These are phyloP conservation scores for Sylvilagus floridanus DNA, from an alignment of 2,797 vertebrate genomes.

Conservation along the genomic window DNA sequence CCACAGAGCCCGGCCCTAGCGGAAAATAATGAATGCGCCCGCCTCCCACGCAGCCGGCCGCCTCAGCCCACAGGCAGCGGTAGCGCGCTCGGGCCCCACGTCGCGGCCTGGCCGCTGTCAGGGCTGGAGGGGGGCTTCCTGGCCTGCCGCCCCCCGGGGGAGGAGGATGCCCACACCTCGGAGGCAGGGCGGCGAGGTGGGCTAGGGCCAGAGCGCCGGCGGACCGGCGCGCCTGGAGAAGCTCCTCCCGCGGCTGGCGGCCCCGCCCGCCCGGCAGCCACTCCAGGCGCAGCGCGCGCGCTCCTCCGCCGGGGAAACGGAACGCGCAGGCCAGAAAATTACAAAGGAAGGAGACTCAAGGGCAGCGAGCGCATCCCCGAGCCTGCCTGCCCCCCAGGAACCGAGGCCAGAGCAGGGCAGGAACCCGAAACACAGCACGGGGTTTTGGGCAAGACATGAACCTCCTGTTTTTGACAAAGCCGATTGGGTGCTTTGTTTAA, in stretches of 20 bases:
- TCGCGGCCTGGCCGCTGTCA: not conserved
- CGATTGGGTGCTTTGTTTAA: conserved; percentile 36
- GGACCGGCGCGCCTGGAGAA: not conserved
- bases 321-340: conserved; percentile 25
- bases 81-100: not conserved
- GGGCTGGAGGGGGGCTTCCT: not conserved
- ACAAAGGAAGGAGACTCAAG: conserved; percentile 84
- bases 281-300: conserved; percentile 6
- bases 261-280: not conserved
- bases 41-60: not conserved
- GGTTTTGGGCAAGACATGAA: not conserved
- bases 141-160: not conserved
- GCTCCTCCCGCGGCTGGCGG: conserved; percentile 59
- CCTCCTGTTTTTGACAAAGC: not conserved
- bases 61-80: not conserved
- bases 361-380: conserved; percentile 63
- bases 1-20: not conserved
- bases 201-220: not conserved
- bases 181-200: not conserved
- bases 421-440: not conserved
- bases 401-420: not conserved
- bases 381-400: not conserved
- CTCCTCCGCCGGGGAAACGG: conserved; percentile 43
- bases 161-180: not conserved
- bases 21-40: not conserved